These are phyloP conservation scores for Pluvialis apricaria DNA, from an alignment of 2,113 vertebrate genomes.

Conservation along the genomic window DNA sequence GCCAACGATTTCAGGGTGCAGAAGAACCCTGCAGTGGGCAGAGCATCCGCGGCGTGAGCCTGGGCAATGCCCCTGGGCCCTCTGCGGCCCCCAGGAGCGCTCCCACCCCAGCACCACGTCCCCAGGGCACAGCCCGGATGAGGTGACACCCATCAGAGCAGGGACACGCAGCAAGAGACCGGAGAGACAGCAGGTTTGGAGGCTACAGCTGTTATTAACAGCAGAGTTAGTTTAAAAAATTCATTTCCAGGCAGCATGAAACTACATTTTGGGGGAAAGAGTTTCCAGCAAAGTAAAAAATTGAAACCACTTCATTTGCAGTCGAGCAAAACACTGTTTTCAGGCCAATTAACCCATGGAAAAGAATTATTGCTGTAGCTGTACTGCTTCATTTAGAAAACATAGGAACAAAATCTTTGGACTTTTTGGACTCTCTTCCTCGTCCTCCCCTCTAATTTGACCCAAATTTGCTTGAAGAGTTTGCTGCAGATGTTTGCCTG, in stretches of 20 bases:
- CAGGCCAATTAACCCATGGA: background rate
- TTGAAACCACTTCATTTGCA: background rate
- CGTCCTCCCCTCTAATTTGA: background rate
- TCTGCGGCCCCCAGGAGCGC: accelerated
- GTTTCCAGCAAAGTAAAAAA: constrained; percentile 1
- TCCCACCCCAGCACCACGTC: background rate
- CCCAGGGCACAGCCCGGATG: background rate
- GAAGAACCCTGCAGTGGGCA: background rate
- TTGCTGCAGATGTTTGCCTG: accelerated
- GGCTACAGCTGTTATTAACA: background rate
- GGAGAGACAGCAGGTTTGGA: accelerated
- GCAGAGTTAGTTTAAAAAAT: background rate
- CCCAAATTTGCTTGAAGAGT: background rate
- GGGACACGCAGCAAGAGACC: background rate
- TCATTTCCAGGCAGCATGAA: background rate
- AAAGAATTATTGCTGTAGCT: background rate
- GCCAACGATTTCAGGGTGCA: accelerated
- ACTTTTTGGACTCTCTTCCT: background rate
- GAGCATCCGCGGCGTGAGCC: accelerated
- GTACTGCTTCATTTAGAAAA: background rate
- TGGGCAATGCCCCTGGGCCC: background rate
- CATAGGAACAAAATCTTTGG: background rate
- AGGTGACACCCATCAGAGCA: background rate
- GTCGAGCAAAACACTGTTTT: background rate
- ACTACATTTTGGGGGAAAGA: background rate